Conservation (phyloP, 2,888 invertebrate genomes). For the Gasteruption jaculator region DNA sequence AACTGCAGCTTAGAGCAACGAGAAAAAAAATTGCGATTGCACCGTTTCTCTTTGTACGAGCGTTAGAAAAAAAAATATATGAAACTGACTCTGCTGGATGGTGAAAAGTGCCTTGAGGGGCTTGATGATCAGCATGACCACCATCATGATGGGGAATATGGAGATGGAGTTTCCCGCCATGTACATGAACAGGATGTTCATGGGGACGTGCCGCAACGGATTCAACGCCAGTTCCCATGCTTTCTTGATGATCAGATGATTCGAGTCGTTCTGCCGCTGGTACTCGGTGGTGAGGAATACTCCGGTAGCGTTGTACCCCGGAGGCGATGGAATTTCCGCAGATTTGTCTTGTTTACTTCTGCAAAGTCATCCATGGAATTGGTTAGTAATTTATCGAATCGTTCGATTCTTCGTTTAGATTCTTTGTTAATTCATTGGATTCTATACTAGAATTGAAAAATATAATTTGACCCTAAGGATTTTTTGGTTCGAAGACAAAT, state of each 20-base stretch:
- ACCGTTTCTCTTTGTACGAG: no score
- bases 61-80: slow-evolving; percentile 10
- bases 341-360: slow-evolving; percentile 48
- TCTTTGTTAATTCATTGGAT: neutral
- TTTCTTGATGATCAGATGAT: slow-evolving; percentile 84
- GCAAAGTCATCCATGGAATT: slow-evolving; percentile 17
- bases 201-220: slow-evolving; percentile 93
- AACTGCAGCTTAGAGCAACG: no score
- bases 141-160: slow-evolving; percentile 99
- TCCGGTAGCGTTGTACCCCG: slow-evolving; percentile 75
- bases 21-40: no score
- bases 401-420: slow-evolving; percentile 7
- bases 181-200: slow-evolving; percentile 99
- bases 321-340: slow-evolving; percentile 70
- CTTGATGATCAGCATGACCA: slow-evolving; percentile 96
- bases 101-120: slow-evolving; percentile 94
- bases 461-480: no score
- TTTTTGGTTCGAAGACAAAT: no score
- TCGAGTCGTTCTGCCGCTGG: slow-evolving; percentile 77
- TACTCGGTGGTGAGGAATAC: slow-evolving; percentile 70
- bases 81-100: slow-evolving; percentile 63
- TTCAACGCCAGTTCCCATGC: slow-evolving; percentile 96
- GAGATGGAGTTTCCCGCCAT: slow-evolving; percentile 99
- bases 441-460: neutral
- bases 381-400: slow-evolving; percentile 5